These are phyloP conservation scores for Taeniopygia guttata DNA, from an alignment of 2,797 vertebrate species.

Conservation along the genomic window DNA sequence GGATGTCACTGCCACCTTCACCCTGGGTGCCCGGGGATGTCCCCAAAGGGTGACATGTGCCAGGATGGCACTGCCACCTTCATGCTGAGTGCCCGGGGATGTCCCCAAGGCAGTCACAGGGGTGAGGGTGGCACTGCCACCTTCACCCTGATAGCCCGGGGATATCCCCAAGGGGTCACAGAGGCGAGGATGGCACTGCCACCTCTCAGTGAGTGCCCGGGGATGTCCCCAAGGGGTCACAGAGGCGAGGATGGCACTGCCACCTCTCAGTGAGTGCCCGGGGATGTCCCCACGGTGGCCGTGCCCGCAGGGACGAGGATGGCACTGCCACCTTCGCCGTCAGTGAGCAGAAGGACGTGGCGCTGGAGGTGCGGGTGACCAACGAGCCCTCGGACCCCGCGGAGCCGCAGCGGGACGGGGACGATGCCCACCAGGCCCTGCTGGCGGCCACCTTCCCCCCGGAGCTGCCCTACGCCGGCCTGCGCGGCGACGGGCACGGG, in stretches of 20 bases:
- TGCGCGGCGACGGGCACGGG: background rate
- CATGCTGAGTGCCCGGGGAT: too few relatives aligned
- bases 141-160: too few relatives aligned
- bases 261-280: background rate
- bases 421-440: conserved; percentile 90
- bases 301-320: conserved; percentile 52
- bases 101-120: too few relatives aligned
- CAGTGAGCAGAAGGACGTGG: conserved; percentile 85
- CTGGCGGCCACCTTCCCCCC: conserved; percentile 79
- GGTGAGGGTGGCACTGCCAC: too few relatives aligned
- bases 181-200: background rate
- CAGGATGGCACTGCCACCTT: too few relatives aligned
- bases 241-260: background rate
- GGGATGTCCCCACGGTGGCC: background rate
- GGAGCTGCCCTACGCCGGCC: background rate
- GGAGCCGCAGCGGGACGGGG: conserved; percentile 83
- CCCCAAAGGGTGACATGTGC: too few relatives aligned
- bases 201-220: too few relatives aligned
- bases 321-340: conserved; percentile 83
- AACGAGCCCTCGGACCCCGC: conserved; percentile 85
- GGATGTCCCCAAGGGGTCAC: background rate
- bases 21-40: too few relatives aligned
- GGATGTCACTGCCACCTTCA: too few relatives aligned
- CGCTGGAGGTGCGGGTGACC: conserved; percentile 85
- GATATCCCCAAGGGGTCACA: background rate